phyloP scores from a whole-genome alignment of 2,113 vertebrate genomes.

The Poeciliopsis turrubarensis region DNA sequence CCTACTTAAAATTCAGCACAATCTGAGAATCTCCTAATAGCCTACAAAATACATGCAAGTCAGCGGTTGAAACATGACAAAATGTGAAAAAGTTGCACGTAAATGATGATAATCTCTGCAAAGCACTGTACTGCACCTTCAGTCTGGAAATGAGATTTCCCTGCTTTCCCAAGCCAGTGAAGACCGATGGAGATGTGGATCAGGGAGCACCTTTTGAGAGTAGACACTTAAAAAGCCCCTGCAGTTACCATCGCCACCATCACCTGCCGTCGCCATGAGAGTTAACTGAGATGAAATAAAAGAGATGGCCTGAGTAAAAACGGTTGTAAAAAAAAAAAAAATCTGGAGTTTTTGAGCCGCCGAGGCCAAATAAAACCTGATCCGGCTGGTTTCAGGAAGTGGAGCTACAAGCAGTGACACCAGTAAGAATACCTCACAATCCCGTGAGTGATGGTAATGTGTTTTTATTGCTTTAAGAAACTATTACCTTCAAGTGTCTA shows the following conservation, averaged over 20 bases:
- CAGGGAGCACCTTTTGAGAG: conserved; percentile 74
- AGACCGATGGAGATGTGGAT: conserved; percentile 61
- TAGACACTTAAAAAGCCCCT: conserved; percentile 70
- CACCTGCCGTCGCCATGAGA: conserved; percentile 42
- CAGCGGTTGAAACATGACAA: not conserved
- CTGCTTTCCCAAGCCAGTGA: conserved; percentile 49
- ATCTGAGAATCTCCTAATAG: not conserved
- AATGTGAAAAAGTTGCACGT: not conserved
- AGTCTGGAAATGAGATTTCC: conserved; percentile 20
- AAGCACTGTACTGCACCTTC: conserved; percentile 2
- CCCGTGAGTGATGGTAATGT: conserved; percentile 69
- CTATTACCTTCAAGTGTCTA: conserved; percentile 77
- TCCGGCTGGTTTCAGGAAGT: conserved; percentile 56
- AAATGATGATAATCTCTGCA: not conserved
- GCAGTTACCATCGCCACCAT: conserved; percentile 41
- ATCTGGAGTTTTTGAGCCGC: conserved; percentile 29
- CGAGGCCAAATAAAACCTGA: conserved; percentile 30
- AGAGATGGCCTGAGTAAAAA: conserved; percentile 48
- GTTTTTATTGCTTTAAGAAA: conserved; percentile 84
- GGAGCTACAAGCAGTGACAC: conserved; percentile 71
- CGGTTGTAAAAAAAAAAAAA: conserved; percentile 23
- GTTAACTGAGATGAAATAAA: conserved; percentile 34
- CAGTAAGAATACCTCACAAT: conserved; percentile 63
- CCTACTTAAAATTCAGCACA: not conserved
- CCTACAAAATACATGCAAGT: not conserved